A percentile compares a stretch with the other conserved stretches of the same genome.
phyloP scores from a whole-genome alignment of 2,113 vertebrate species.

The Nipponia nippon region DNA sequence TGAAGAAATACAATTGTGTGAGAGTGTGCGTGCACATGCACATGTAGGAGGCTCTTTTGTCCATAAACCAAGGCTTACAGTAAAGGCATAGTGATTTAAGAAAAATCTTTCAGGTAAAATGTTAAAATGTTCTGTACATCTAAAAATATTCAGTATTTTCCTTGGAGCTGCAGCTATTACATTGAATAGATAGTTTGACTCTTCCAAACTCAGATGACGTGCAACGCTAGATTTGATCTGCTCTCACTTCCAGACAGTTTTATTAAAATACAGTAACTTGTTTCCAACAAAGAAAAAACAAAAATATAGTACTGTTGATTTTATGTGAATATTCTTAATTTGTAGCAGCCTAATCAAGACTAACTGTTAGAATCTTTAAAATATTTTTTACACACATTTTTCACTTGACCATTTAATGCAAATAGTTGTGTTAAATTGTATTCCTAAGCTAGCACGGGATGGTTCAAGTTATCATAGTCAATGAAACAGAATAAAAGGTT shows the following conservation, averaged over 20 bases:
- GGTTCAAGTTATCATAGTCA: not conserved
- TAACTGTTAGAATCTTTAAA: not conserved
- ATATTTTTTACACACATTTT: not conserved
- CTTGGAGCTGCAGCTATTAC: not conserved
- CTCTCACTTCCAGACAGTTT: not conserved
- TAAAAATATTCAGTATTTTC: not conserved
- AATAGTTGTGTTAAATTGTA: not conserved
- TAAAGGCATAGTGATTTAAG: not conserved
- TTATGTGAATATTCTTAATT: not conserved
- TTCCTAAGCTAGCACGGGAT: not conserved
- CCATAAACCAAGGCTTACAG: not conserved
- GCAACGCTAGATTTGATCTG: not conserved
- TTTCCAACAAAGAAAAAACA: not conserved
- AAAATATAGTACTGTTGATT: not conserved
- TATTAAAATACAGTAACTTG: not conserved
- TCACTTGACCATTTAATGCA: not conserved
- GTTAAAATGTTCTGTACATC: not conserved
- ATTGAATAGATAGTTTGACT: not conserved
- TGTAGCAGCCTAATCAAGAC: not conserved
- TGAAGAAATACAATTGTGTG: not conserved
- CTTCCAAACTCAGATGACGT: not conserved
- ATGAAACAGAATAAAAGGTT: not conserved
- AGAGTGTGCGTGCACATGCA: rapidly evolving
- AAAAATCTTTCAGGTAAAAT: not conserved
- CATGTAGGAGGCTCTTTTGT: not conserved